Conservation (phyloP, 2,888 invertebrate genomes). For the Drosophila histrio region DNA sequence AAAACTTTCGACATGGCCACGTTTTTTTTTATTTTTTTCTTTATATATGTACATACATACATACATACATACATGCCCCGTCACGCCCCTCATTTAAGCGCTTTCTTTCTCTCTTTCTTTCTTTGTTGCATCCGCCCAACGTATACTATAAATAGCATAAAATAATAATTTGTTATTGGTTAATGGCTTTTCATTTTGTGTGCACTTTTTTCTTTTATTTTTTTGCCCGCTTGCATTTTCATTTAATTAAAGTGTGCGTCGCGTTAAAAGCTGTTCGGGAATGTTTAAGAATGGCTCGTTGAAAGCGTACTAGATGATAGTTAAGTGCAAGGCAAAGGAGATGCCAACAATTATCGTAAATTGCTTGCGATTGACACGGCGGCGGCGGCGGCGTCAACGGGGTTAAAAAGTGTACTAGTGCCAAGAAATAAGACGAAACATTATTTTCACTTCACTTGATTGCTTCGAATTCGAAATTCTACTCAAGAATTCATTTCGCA, state of each 20-base stretch:
- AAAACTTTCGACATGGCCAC: constrained; percentile 42
- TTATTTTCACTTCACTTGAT: constrained; percentile 3
- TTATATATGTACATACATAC: too few relatives aligned
- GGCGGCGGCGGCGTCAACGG: too few relatives aligned
- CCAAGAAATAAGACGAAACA: constrained; percentile 1
- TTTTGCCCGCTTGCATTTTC: constrained; percentile 20
- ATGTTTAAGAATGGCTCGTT: constrained; percentile 1
- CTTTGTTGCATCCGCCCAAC: background rate
- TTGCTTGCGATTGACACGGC: constrained; percentile 8
- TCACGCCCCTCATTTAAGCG: background rate
- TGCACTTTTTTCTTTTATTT: constrained; percentile 32
- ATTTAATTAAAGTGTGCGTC: constrained; percentile 37
- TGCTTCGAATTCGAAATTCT: background rate
- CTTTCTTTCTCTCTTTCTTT: background rate
- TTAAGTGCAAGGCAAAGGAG: background rate
- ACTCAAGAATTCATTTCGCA: background rate
- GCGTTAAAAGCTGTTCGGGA: background rate
- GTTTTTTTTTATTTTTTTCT: constrained; percentile 13
- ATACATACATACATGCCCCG: background rate
- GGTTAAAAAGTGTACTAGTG: too few relatives aligned
- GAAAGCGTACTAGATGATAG: constrained; percentile 1
- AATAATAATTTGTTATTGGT: constrained; percentile 61
- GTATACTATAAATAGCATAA: constrained; percentile 31
- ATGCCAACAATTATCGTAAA: constrained; percentile 24
- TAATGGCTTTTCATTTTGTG: constrained; percentile 48